These are phyloP conservation scores for Agelastica alni DNA, from an alignment of 2,888 invertebrate genomes.

Conservation along the genomic window DNA sequence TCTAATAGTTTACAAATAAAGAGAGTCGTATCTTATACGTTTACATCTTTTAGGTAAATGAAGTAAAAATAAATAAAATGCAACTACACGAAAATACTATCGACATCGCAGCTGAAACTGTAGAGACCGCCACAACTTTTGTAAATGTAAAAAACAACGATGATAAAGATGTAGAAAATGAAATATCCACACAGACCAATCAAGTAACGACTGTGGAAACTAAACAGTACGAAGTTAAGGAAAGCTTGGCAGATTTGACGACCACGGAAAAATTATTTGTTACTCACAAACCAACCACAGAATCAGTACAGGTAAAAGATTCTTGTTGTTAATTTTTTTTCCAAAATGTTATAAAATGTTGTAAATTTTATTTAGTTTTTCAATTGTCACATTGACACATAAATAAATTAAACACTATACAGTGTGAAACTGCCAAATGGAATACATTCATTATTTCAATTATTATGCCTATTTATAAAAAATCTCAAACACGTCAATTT, in stretches of 20 bases:
- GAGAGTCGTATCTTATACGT: too few species aligned
- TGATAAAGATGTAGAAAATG: slow-evolving; percentile 23
- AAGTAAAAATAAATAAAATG: background rate
- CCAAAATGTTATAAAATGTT: too few species aligned
- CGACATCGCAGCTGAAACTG: slow-evolving; percentile 9
- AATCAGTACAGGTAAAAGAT: slow-evolving; percentile 4
- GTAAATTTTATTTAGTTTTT: slow-evolving; percentile 16
- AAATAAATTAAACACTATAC: too few species aligned
- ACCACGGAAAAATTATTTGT: slow-evolving; percentile 48
- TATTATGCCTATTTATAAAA: too few species aligned
- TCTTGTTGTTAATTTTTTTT: too few species aligned
- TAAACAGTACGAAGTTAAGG: slow-evolving; percentile 49
- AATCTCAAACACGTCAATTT: too few species aligned
- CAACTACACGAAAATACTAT: too few species aligned
- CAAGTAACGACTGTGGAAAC: background rate
- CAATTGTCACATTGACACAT: too few species aligned
- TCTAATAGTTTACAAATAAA: too few species aligned
- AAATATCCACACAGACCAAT: slow-evolving; percentile 10
- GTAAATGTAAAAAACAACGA: slow-evolving; percentile 16
- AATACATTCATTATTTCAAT: too few species aligned
- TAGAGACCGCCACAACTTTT: slow-evolving; percentile 19
- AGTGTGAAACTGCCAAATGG: too few species aligned
- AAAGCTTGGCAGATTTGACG: slow-evolving; percentile 43
- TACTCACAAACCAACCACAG: slow-evolving; percentile 41
- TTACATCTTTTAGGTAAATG: background rate